A percentile compares a stretch with the other conserved stretches of the same genome.
phyloP scores from a whole-genome alignment of 2,888 invertebrate genomes.

The Lamellibrachia satsuma region DNA sequence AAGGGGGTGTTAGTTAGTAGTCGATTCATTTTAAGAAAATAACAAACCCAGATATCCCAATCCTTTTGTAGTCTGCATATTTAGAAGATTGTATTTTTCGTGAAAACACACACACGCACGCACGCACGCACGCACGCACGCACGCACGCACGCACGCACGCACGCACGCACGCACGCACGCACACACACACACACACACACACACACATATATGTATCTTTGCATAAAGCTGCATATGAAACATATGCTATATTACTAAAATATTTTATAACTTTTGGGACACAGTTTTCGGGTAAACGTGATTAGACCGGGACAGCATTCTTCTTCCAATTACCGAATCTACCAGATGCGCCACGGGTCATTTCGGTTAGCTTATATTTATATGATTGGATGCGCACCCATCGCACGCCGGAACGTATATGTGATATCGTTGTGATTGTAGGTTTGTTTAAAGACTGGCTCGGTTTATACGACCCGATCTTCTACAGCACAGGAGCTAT shows the following conservation, averaged over 20 bases:
- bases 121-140: slow-evolving; percentile 22
- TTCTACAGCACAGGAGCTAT: neutral
- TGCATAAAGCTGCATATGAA: neutral
- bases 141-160: slow-evolving; percentile 20
- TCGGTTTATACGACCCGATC: neutral
- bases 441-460: neutral
- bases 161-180: too few species aligned
- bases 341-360: neutral
- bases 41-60: too few species aligned
- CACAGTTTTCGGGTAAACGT: too few species aligned
- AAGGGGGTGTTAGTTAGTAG: too few species aligned
- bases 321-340: neutral
- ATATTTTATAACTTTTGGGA: too few species aligned
- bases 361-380: neutral
- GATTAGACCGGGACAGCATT: too few species aligned
- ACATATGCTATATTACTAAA: too few species aligned
- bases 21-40: too few species aligned
- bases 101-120: slow-evolving; percentile 18
- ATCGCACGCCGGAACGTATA: neutral
- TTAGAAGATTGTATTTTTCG: too few species aligned
- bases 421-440: neutral
- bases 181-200: slow-evolving; percentile 22
- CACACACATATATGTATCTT: neutral
- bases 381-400: neutral
- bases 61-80: too few species aligned